These are phyloP conservation scores for Lepetodrilus schrolli DNA, from an alignment of 2,888 invertebrate genomes.

Conservation along the genomic window DNA sequence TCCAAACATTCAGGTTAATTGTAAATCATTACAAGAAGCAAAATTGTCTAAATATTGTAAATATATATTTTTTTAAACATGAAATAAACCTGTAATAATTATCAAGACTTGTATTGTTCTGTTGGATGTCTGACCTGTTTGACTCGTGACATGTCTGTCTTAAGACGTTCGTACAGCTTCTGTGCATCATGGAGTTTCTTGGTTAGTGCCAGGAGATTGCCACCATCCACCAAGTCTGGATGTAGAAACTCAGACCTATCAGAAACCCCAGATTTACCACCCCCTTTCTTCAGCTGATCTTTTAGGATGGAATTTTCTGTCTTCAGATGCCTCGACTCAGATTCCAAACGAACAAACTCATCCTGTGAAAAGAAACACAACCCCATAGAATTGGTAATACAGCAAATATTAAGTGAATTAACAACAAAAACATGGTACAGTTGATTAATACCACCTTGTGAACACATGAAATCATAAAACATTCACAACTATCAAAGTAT, in stretches of 20 bases:
- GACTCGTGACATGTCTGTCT: slow-evolving; percentile 56
- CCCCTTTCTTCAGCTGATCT: slow-evolving; percentile 50
- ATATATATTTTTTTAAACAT: too few species aligned
- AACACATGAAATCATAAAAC: too few species aligned
- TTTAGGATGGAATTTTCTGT: slow-evolving; percentile 62
- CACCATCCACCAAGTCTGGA: slow-evolving; percentile 23
- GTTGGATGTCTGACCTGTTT: too few species aligned
- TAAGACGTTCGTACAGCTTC: slow-evolving; percentile 62
- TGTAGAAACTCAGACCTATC: slow-evolving; percentile 6
- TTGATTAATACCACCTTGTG: too few species aligned
- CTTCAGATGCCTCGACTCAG: slow-evolving; percentile 50
- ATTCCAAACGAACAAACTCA: slow-evolving; percentile 62
- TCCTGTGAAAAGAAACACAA: slow-evolving; percentile 51
- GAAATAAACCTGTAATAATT: too few species aligned
- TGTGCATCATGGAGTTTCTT: slow-evolving; percentile 69
- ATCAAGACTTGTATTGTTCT: too few species aligned
- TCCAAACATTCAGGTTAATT: too few species aligned
- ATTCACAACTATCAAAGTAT: too few species aligned
- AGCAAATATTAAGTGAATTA: too few species aligned
- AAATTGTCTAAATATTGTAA: too few species aligned
- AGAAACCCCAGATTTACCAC: not conserved
- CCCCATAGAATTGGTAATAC: not conserved
- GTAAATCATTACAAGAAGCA: too few species aligned
- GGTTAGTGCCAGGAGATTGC: slow-evolving; percentile 45
- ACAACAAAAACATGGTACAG: too few species aligned